Base-by-base conservation (phyloP, 2,888 invertebrate species). In the Philhelius pedissequus region DNA sequence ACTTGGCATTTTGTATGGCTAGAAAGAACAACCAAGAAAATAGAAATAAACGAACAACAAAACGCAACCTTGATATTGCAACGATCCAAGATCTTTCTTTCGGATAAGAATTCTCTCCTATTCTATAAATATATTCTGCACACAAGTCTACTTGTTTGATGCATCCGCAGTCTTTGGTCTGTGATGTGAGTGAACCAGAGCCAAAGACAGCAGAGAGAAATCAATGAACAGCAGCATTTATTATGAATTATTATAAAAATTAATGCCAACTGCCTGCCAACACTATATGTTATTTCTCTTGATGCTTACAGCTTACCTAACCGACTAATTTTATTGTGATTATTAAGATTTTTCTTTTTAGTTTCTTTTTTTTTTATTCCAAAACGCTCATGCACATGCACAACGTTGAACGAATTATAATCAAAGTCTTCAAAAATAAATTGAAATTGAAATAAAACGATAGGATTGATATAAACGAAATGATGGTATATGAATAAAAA, bases 181-280 rank as follows among this genome's bases (percentile, higher is more conserved):
- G 22, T 18, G 35, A 20, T 35, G 35, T 25, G n/a, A 40, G 13
- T 30, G 18, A 11, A 18, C 30, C 6, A 45, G 27, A 62, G 11
- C 30, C 6, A 45, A 18, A 62, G 11, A 18, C 45, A 30, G 43
- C 32, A 74, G 73, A 69, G 73, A 69, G 79, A 83, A 78, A 78
- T 83, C 83, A 83, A 78, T 83, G 83, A 78, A 58, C 68, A 83
- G 74, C 56, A 74, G 83, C 78, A 83, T 83, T 43, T 43, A 60
- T 35, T 60, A 62, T 30, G 68, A 64, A 74, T 74, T 74, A 73
- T 27, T n/a, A n/a, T n/a, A n/a, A 62, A 69, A 43, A 48, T 76
- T 60, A 66, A 54, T 50, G n/a, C 56, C 58, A 64, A 48, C 25
- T 45, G 25, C 40, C 25, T 45, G 25, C 40, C n/a, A 25, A 15